These are phyloP conservation scores for Watsonalla cultraria DNA, from an alignment of 2,888 invertebrate genomes.

Conservation along the genomic window DNA sequence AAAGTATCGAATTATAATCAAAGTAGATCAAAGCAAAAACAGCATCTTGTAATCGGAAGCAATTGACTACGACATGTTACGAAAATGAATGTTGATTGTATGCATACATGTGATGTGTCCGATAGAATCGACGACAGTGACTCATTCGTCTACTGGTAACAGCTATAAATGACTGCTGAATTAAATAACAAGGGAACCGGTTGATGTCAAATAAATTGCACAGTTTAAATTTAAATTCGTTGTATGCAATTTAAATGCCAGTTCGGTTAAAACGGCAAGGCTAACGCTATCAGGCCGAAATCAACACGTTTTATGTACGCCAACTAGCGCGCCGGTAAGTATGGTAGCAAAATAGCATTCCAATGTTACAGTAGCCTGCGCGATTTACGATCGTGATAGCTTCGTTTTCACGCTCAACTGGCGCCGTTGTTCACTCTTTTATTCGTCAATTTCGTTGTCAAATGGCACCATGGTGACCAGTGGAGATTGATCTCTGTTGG, in stretches of 20 bases:
- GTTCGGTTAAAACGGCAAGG: conserved; percentile 62
- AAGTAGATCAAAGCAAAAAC: background rate
- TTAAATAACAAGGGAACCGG: conserved; percentile 59
- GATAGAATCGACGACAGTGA: conserved; percentile 35
- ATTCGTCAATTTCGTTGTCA: conserved; percentile 53
- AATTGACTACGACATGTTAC: conserved; percentile 28
- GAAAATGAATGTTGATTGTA: conserved; percentile 35
- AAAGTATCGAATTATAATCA: no score
- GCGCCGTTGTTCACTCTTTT: conserved; percentile 52
- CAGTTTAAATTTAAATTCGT: conserved; percentile 55
- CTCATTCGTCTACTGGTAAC: conserved; percentile 46
- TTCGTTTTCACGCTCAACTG: conserved; percentile 69
- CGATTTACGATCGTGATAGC: conserved; percentile 67
- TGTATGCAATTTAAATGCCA: conserved; percentile 67
- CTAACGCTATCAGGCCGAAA: conserved; percentile 65
- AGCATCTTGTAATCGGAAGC: conserved; percentile 27
- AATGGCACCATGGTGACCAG: conserved; percentile 44
- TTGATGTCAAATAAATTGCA: conserved; percentile 56
- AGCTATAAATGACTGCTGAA: conserved; percentile 43
- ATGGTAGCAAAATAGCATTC: conserved; percentile 56
- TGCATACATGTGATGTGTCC: conserved; percentile 18
- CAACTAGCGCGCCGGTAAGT: conserved; percentile 53
- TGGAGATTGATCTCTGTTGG: conserved; percentile 28
- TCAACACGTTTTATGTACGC: conserved; percentile 69
- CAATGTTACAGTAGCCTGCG: conserved; percentile 47